phyloP scores from a whole-genome alignment of 2,113 vertebrate species.

The Prionailurus bengalensis region DNA sequence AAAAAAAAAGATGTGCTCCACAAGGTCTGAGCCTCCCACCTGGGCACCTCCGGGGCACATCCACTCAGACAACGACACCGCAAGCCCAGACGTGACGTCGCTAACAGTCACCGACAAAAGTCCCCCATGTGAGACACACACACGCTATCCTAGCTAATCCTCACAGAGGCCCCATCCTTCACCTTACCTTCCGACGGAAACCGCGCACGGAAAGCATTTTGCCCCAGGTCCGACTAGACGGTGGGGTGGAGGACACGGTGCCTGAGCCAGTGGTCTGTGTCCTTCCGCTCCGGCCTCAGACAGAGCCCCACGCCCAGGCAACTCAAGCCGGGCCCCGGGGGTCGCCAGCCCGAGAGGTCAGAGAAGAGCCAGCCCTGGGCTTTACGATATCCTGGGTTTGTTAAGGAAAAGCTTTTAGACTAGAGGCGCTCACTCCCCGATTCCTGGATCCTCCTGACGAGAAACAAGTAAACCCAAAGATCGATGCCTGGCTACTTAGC shows the following conservation, averaged over 20 bases:
- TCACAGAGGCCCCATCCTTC: fast-evolving
- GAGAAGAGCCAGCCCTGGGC: not conserved
- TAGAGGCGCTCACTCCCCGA: not conserved
- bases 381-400: fast-evolving
- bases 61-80: fast-evolving
- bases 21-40: not conserved
- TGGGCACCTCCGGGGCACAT: fast-evolving
- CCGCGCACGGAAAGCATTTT: not conserved
- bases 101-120: not conserved
- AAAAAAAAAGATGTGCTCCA: too few species aligned
- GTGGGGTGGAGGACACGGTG: fast-evolving
- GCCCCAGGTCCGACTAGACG: not conserved
- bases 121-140: fast-evolving
- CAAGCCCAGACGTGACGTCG: too few species aligned
- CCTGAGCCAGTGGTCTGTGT: fast-evolving
- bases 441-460: not conserved
- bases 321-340: fast-evolving
- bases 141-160: not conserved
- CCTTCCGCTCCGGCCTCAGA: not conserved
- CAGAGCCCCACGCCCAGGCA: fast-evolving
- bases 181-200: not conserved
- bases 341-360: not conserved
- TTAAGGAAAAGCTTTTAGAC: not conserved
- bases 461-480: not conserved
- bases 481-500: not conserved